Percentiles rank a stretch among this genome's conserved stretches.
These are phyloP conservation scores for Paratrypauchen microcephalus DNA, from an alignment of 2,797 vertebrate genomes.

Conservation along the genomic window DNA sequence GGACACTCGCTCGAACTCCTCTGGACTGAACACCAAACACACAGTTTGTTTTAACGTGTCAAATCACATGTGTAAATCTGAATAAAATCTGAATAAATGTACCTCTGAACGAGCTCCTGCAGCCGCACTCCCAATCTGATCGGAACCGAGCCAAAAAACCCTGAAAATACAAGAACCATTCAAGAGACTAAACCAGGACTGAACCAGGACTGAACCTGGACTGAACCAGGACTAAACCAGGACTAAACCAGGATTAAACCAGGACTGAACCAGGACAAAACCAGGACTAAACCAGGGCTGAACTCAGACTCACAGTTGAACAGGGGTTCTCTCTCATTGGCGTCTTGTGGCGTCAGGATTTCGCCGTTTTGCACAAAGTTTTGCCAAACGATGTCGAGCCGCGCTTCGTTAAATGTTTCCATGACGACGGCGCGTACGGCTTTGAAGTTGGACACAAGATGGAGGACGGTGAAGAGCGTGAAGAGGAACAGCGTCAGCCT, in stretches of 20 bases:
- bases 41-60: neutral
- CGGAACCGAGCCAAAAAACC: slow-evolving; percentile 54
- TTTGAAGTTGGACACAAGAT: slow-evolving; percentile 89
- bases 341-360: slow-evolving; percentile 73
- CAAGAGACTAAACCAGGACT: too few relatives aligned
- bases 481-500: slow-evolving; percentile 65
- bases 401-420: slow-evolving; percentile 86
- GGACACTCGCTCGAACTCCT: slow-evolving; percentile 63
- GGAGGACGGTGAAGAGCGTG: slow-evolving; percentile 83
- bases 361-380: slow-evolving; percentile 72
- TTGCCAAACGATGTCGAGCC: slow-evolving; percentile 79
- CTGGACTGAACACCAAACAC: slow-evolving; percentile 51
- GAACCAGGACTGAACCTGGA: too few relatives aligned
- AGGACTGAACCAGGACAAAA: too few relatives aligned
- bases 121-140: slow-evolving; percentile 76
- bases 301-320: slow-evolving; percentile 72
- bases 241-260: too few relatives aligned
- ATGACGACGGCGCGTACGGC: slow-evolving; percentile 88
- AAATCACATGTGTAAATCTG: too few relatives aligned
- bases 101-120: slow-evolving; percentile 70
- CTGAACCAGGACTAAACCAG: too few relatives aligned
- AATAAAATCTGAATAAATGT: too few relatives aligned
- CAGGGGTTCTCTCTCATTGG: slow-evolving; percentile 83
- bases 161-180: slow-evolving; percentile 35
- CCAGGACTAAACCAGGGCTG: too few relatives aligned